Evolutionary conservation across 2,888 invertebrate species (phyloP), one percentile per base, ranked within the genome.

Genomic region (Andrena camellia): DNA sequence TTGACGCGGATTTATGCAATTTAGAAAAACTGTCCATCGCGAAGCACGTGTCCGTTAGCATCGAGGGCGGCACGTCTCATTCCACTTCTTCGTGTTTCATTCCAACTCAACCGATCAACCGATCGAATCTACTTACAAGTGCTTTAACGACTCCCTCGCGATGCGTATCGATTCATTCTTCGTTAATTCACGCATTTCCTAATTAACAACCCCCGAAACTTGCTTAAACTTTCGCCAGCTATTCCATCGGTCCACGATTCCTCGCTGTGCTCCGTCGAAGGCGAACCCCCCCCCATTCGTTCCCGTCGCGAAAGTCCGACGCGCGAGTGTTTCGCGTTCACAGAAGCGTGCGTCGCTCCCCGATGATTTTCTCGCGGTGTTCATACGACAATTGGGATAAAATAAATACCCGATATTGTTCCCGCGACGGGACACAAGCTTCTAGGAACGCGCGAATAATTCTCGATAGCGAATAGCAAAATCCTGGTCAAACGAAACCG

Each of bases 1-100:
- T 83, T 83, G 42, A 23, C 59, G 48, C 4, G 48, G 66, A 57
- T 66, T 83, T 78, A 42, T 42, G 17, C 17, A 72, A 83, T 69
- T 72, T 13, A 23, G 59, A 62, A 69, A 67, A 23, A 52, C 31
- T 31, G 57, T 67, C 63, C 66, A 23, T 35, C 23, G 3, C 26
- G 26, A 17, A 31, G 48, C 35, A 68, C 68, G 69, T 35, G 57
- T 59, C 13, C 35, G 13, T 2, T 26, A 10, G 33, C 20, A 60
- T 29, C 31, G 33, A 52, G 23, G 10, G 3, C 29, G 2, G 23
- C 29, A 2, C 13, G 8, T 20, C 8, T 31, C 10, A 10, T 35
- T 35, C 10, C 20, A 31, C 17, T 31, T 33, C 31, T 29, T 71
- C 31, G 8, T 2, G 17, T 4, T 17, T 8, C 5, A 7, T 50